Evolutionary conservation across 2,797 vertebrate genomes (phyloP).

Genomic region (Graptemys geographica): DNA sequence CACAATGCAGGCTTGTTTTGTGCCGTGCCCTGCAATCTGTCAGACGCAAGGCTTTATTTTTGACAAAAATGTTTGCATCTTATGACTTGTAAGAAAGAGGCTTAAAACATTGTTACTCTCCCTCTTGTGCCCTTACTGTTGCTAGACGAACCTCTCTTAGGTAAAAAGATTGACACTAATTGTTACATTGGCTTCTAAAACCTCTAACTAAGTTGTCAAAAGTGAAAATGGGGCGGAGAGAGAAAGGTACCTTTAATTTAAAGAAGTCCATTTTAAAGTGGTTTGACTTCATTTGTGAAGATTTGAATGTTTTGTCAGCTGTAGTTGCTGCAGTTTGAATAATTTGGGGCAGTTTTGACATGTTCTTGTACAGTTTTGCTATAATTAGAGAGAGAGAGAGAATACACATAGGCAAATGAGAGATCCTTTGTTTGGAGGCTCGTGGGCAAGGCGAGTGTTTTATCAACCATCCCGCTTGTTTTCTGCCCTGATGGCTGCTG

Average conservation of each 20-base stretch:
- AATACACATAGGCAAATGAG: not conserved
- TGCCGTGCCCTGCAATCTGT: constrained; percentile 8
- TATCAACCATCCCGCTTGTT: not conserved
- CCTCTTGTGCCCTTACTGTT: not conserved
- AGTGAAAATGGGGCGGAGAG: not conserved
- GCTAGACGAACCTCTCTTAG: not conserved
- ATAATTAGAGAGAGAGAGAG: constrained; percentile 25
- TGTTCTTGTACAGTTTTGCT: constrained; percentile 12
- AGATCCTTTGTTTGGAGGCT: not conserved
- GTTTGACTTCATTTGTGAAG: constrained; percentile 11
- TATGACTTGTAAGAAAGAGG: not conserved
- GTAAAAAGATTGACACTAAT: not conserved
- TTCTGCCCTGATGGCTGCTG: not conserved
- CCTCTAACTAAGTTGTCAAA: constrained; percentile 15
- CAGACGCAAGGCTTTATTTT: constrained; percentile 14
- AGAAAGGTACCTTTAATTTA: constrained; percentile 4
- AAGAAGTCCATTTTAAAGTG: constrained; percentile 17
- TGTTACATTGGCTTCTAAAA: not conserved
- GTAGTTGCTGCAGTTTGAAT: not conserved
- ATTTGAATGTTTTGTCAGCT: constrained; percentile 27
- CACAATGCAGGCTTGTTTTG: not conserved
- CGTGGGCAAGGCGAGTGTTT: not conserved
- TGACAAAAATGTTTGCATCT: constrained; percentile 5
- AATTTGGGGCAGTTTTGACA: constrained; percentile 51
- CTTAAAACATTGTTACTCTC: not conserved